Percentiles rank a stretch among this genome's conserved stretches.
These are phyloP conservation scores for Chrysopilus asiliformis DNA, from an alignment of 2,888 invertebrate species.

Conservation along the genomic window DNA sequence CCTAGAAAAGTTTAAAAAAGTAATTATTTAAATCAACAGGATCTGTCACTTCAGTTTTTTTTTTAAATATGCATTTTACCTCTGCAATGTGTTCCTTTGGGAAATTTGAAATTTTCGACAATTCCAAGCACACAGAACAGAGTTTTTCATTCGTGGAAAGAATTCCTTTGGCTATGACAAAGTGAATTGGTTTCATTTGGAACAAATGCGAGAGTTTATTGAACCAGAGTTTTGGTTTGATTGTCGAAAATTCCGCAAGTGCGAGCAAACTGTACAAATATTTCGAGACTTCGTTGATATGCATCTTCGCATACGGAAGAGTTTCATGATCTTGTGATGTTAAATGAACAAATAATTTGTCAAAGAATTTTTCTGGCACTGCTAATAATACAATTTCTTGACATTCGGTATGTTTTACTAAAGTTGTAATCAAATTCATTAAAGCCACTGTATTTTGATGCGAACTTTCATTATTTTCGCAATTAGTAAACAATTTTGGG, in stretches of 20 bases:
- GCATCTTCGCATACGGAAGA: slow-evolving; percentile 13
- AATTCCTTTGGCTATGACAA: slow-evolving; percentile 29
- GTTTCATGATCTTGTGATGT: slow-evolving; percentile 22
- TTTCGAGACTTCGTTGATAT: slow-evolving; percentile 25
- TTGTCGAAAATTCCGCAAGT: slow-evolving; percentile 28
- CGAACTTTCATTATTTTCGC: no score
- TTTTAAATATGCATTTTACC: no score
- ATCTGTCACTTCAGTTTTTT: no score
- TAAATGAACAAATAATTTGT: slow-evolving; percentile 28
- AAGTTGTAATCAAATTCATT: slow-evolving; percentile 22
- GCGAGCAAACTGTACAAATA: slow-evolving; percentile 26
- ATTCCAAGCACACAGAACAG: slow-evolving; percentile 27
- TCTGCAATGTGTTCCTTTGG: slow-evolving; percentile 27
- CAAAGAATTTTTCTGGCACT: slow-evolving; percentile 31
- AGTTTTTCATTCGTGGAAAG: slow-evolving; percentile 23
- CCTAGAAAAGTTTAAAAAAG: no score
- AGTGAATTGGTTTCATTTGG: slow-evolving; percentile 27
- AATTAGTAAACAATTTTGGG: not conserved
- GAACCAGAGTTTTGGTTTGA: slow-evolving; percentile 31
- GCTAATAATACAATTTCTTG: slow-evolving; percentile 29
- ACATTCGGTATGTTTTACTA: slow-evolving; percentile 27
- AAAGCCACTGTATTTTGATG: slow-evolving; percentile 24
- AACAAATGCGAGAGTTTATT: slow-evolving; percentile 28
- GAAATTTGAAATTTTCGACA: slow-evolving; percentile 30
- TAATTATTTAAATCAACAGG: no score